Base-by-base conservation (phyloP, 1,140 invertebrate species). In the Zaprionus africanus region DNA sequence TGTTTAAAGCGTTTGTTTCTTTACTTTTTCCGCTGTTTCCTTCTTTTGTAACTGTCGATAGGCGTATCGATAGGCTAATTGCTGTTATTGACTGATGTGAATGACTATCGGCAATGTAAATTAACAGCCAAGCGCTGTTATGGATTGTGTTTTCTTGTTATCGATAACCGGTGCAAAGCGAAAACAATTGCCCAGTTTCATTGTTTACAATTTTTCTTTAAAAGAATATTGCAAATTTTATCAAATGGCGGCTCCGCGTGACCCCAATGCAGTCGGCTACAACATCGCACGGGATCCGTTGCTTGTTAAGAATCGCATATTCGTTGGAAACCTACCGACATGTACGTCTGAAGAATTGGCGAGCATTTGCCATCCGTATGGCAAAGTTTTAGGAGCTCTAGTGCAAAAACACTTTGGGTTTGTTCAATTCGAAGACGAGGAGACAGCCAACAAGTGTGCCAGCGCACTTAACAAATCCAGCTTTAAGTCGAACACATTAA, bases 341-440 rank as follows among this genome's bases (percentile, higher is more conserved):
- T 94, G 95, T 34, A 95, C 94, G 7, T 94, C 95, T 17, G 94
- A 95, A 13, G 96, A 97, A 67, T 79, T 97, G 17, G 96, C 96
- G 69, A 95, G 95, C 51, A 95, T 96, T 92, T 97, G 97, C 91
- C 93, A 94, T 64, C 94, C 94, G 51, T 96, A 97, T 92, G 97
- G 97, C 11, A 95, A 93, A 68, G 94, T 96, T 71, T 82, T 95
- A 86, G 97, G 96, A 5, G 94, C 97, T 3, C 92, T 96, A 12
- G 93, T 96, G 19, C 96, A 97, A 78, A 94, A 95, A 81, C 95
- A 96, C 26, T 98, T 97, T 94, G 97, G 96, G 43, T 98, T 98
- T 93, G 95, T 98, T 6, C 97, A 98, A 82, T 98, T 96, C 93
- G 96, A 96, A 58, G 94, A 94, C 46, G 97, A 97, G 83, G 93